Conservation (phyloP, 2,113 vertebrate species). For the Ictalurus punctatus region DNA sequence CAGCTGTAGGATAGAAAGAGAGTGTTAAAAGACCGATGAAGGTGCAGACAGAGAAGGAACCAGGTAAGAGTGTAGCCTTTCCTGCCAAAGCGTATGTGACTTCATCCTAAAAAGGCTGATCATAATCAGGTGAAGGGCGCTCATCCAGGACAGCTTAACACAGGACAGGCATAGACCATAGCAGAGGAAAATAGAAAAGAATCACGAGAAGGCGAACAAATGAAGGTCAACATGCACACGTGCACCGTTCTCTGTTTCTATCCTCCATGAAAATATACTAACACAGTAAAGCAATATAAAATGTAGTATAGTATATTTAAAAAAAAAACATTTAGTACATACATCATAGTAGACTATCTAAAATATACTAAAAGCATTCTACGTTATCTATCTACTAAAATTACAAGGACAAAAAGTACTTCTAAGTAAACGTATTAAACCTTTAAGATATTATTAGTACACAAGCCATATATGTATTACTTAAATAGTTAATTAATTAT, state of each 20-base stretch:
- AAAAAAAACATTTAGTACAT: not conserved
- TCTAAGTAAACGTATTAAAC: not conserved
- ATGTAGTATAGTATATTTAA: not conserved
- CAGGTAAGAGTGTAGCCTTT: slow-evolving; percentile 5
- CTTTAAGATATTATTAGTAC: not conserved
- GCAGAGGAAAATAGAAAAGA: not conserved
- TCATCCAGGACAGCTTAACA: not conserved
- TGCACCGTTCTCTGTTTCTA: not conserved
- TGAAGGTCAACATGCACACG: not conserved
- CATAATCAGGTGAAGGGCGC: not conserved
- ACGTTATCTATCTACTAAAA: not conserved
- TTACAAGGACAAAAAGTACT: not conserved
- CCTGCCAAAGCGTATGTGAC: not conserved
- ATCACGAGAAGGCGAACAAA: slow-evolving; percentile 4
- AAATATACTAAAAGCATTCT: not conserved
- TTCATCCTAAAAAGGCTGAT: slow-evolving; percentile 1
- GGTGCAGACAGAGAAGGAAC: slow-evolving; percentile 16
- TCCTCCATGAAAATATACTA: not conserved
- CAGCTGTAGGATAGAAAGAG: not conserved
- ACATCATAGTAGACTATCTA: not conserved
- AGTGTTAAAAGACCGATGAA: slow-evolving; percentile 3
- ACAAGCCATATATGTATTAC: not conserved
- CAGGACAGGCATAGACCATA: not conserved
- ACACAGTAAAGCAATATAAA: not conserved
- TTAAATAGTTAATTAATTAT: not conserved